Percentiles rank a stretch among this genome's conserved stretches.
These are phyloP conservation scores for Ctenosaura bakeri DNA, from an alignment of 2,797 vertebrate genomes.

Conservation along the genomic window DNA sequence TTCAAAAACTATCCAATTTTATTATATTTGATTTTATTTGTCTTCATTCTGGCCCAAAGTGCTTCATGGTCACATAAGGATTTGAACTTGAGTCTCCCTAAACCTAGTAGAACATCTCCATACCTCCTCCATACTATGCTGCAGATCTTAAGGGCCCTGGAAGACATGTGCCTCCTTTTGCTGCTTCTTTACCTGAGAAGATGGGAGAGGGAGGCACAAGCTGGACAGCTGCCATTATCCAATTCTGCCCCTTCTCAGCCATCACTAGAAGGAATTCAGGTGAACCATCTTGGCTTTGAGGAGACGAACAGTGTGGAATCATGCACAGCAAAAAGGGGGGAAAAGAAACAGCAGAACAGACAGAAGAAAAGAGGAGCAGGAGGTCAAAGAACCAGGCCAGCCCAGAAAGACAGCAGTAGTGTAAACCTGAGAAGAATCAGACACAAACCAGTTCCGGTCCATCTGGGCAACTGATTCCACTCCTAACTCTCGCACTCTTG, in stretches of 20 bases:
- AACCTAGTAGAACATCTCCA: neutral
- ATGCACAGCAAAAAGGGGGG: neutral
- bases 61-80: neutral
- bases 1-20: too few relatives aligned
- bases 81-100: neutral
- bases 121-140: neutral
- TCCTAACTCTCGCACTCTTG: neutral
- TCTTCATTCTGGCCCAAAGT: too few relatives aligned
- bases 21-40: too few relatives aligned
- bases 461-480: neutral
- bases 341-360: neutral
- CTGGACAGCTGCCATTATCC: neutral
- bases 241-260: too few relatives aligned
- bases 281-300: neutral
- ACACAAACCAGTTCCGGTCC: neutral
- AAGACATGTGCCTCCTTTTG: neutral
- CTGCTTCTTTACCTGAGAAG: neutral
- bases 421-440: too few relatives aligned
- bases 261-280: neutral
- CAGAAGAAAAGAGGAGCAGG: neutral
- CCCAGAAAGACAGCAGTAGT: too few relatives aligned
- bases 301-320: neutral
- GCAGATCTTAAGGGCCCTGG: neutral
- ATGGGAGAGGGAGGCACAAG: neutral
- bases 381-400: neutral